Percentiles rank a stretch among this genome's conserved stretches.
These are phyloP conservation scores for Mustelus asterias DNA, from an alignment of 2,113 vertebrate species.

Conservation along the genomic window DNA sequence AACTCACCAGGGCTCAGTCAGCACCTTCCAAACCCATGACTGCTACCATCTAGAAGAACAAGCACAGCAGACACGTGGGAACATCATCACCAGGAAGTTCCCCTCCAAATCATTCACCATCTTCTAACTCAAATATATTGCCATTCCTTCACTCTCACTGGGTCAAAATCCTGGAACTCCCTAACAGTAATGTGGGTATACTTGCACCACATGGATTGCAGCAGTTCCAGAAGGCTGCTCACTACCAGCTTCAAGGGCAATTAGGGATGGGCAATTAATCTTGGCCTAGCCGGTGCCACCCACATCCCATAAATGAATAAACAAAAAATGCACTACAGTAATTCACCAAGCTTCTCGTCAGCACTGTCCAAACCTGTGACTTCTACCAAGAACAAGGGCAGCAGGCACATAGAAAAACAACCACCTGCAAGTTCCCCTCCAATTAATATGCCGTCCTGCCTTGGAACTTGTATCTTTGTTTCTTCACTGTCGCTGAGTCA, in stretches of 20 bases:
- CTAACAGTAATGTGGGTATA: background rate
- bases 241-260: background rate
- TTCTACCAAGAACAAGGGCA: background rate
- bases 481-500: background rate
- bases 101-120: background rate
- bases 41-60: background rate
- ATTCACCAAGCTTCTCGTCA: background rate
- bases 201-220: background rate
- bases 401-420: background rate
- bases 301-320: background rate
- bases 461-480: background rate
- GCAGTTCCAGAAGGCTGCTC: background rate
- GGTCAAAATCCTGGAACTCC: background rate
- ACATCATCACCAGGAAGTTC: background rate
- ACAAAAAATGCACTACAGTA: background rate
- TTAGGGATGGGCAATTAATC: background rate
- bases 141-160: background rate
- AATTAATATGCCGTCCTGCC: background rate
- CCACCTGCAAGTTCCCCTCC: background rate
- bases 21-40: background rate
- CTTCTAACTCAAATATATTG: background rate
- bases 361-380: background rate
- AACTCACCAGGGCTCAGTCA: background rate
- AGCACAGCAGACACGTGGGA: background rate
- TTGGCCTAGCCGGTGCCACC: background rate